phyloP scores from a whole-genome alignment of 2,797 vertebrate species.

The Garrulus glandarius region DNA sequence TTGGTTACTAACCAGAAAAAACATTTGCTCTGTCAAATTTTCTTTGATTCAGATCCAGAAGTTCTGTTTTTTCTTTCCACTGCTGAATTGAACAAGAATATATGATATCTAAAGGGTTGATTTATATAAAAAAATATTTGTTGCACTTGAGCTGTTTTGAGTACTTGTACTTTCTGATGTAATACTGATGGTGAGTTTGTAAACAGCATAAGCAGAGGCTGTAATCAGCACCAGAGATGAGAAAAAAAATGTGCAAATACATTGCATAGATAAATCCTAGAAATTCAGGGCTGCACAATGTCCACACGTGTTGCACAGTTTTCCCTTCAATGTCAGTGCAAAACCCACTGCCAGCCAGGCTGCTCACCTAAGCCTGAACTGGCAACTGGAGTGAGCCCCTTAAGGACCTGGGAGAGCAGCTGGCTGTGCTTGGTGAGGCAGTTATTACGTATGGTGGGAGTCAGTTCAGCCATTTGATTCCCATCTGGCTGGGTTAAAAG shows the following conservation, averaged over 20 bases:
- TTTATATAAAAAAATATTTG: not conserved
- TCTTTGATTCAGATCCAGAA: not conserved
- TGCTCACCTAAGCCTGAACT: not conserved
- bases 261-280: not conserved
- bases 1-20: not conserved
- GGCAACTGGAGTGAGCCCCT: not conserved
- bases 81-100: not conserved
- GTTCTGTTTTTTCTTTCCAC: not conserved
- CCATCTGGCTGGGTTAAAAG: not conserved
- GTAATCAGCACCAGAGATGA: too few relatives aligned
- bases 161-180: not conserved
- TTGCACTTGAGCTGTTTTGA: not conserved
- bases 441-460: not conserved
- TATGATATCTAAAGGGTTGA: not conserved
- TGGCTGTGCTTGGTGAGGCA: not conserved
- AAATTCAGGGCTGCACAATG: not conserved
- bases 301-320: not conserved
- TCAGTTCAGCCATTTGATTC: not conserved
- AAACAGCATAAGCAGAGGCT: not conserved
- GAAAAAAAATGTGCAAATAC: not conserved
- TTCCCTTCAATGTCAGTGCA: not conserved
- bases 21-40: not conserved
- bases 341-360: not conserved
- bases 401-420: not conserved
- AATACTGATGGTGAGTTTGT: not conserved